Evolutionary conservation across 1,140 invertebrate genomes (phyloP), one percentile per base, ranked within the genome.

Genomic region (Scaptomyza montana): DNA sequence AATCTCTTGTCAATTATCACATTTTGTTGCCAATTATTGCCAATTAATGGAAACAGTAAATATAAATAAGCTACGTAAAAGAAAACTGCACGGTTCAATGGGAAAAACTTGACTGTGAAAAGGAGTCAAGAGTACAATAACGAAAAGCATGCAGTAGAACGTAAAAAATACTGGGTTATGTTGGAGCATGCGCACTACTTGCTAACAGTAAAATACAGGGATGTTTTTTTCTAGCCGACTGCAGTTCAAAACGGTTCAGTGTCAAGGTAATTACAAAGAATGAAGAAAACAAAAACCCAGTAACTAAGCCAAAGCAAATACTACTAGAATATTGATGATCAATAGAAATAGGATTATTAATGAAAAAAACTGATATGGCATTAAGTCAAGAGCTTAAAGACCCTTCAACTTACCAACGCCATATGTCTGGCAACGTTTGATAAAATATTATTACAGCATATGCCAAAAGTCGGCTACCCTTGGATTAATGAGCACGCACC

Each of bases 381-480:
- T 56, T 2, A 10, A 25, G 53, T 9, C 62, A 57, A n/a, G 28
- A 33, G 55, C 36, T 68, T 60, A 60, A 25, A 10, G 16, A 21
- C 16, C 21, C 47, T 12, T n/a, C 10, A 12, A 28, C n/a, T 10
- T 25, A 0, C 3, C 3, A 10, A n/a, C 5, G n/a, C 57, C 80
- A 84, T 77, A 77, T 77, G 80, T 28, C 7, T 49, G 49, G 45
- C 46, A 16, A 41, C 50, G 50, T 56, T 19, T 49, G 57, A 77
- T 82, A 46, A 72, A 55, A 66, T 79, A 84, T 79, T 78, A 59
- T 65, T 50, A 13, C 25, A 46, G 60, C 80, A 85, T 85, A 85
- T 84, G 80, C 54, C 73, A 50, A 84, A 75, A 71, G 2, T 30
- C 9, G 45, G 49, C 46, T 55, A 63, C 39, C 61, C 54, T 36